phyloP scores from a whole-genome alignment of 2,888 invertebrate genomes.

The Tetragonisca angustula region DNA sequence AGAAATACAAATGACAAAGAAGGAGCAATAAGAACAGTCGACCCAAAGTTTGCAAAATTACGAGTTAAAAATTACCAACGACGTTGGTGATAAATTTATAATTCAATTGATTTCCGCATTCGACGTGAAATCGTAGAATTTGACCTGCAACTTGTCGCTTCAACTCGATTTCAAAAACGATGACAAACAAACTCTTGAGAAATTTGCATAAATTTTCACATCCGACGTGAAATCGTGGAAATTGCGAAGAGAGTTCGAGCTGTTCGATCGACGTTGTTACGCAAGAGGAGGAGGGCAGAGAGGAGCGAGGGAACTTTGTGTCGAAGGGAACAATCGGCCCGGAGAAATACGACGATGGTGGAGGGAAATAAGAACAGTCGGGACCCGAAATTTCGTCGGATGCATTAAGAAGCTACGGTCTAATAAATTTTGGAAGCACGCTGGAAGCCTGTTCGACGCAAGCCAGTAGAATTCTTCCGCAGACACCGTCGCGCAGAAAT shows the following conservation, averaged over 20 bases:
- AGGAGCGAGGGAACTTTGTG: background rate
- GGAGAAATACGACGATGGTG: background rate
- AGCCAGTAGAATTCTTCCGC: conserved; percentile 33
- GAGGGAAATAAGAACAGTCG: background rate
- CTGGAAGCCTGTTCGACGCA: conserved; percentile 27
- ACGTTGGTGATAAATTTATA: background rate
- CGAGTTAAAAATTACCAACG: background rate
- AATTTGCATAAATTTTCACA: too few species aligned
- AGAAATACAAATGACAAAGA: too few species aligned
- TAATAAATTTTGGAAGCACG: conserved; percentile 25
- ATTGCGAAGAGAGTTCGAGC: too few species aligned
- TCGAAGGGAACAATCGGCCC: background rate
- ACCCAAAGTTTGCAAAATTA: background rate
- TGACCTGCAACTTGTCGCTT: too few species aligned
- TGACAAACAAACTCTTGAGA: too few species aligned
- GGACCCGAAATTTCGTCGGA: conserved; percentile 1
- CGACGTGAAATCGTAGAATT: too few species aligned
- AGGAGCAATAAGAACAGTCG: too few species aligned
- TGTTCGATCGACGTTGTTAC: too few species aligned
- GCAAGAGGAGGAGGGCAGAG: background rate
- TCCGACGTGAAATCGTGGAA: too few species aligned
- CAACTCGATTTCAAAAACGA: too few species aligned
- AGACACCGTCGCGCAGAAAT: conserved; percentile 30
- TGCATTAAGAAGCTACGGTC: conserved; percentile 24
- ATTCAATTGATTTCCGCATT: too few species aligned